Evolutionary conservation across 2,888 invertebrate genomes (phyloP), one percentile per base, ranked within the genome.

Genomic region (Cephalotes varians): DNA sequence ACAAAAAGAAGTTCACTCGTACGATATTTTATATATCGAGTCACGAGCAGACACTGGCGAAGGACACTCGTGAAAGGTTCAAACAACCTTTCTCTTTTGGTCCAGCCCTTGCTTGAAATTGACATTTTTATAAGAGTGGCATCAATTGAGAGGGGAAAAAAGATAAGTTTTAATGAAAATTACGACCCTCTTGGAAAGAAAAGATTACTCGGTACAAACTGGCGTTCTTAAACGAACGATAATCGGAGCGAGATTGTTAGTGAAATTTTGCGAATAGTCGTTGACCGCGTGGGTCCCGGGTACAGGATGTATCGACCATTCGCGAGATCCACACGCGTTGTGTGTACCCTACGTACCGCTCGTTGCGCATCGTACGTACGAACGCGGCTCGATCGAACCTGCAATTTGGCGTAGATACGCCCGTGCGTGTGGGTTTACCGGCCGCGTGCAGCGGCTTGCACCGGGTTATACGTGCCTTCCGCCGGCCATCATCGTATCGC

Each of bases 401-500:
- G 88, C 87, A 88, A 90, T 91, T 91, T 90, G 81, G 86, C 72
- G 77, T 86, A 86, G 86, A 91, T 90, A 86, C 83, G 81, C 62
- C 82, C 74, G 85, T 90, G 86, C 90, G 90, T 91, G 91, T 91
- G 85, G 88, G 88, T 88, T 90, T 89, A 87, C 80, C 87, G 65
- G 76, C 69, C 83, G 86, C 81, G 83, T 81, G 83, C 83, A 83
- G 80, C 82, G 77, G 71, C 85, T 69, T 84, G 85, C 82, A 88
- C 72, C 90, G 74, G 69, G 76, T 65, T 72, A 84, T 87, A 83
- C 82, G 79, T 82, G 85, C 83, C 86, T 85, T 88, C 85, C 87
- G 84, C 72, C 89, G 84, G 79, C 86, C 90, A 88, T 88, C 89
- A 86, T 90, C 90, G 84, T 84, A 90, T 90, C 88, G 91, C 90